phyloP scores from a whole-genome alignment of 2,113 vertebrate genomes.

The Cyanoderma ruficeps region DNA sequence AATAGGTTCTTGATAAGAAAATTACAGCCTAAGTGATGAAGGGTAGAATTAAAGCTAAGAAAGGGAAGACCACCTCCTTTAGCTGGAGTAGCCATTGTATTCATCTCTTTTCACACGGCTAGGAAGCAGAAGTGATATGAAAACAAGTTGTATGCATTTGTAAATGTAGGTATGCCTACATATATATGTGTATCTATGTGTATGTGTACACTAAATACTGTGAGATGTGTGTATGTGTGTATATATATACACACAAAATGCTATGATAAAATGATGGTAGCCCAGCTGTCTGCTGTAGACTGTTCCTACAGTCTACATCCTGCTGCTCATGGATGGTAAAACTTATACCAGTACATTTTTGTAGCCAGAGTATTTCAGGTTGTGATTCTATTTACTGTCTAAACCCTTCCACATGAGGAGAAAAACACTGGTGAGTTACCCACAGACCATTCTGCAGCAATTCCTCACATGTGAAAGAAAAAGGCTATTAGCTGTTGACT shows the following conservation, averaged over 20 bases:
- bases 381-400: not conserved
- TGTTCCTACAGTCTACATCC: not conserved
- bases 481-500: not conserved
- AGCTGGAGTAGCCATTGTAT: not conserved
- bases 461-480: not conserved
- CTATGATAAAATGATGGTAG: not conserved
- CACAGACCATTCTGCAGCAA: not conserved
- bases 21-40: not conserved
- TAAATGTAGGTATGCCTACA: not conserved
- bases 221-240: fast-evolving
- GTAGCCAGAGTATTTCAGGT: not conserved
- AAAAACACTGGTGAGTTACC: not conserved
- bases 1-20: not conserved
- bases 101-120: not conserved
- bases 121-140: not conserved
- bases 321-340: not conserved
- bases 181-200: not conserved
- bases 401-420: not conserved
- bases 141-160: not conserved
- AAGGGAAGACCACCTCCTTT: not conserved
- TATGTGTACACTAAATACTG: not conserved
- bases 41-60: not conserved
- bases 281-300: not conserved
- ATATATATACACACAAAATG: not conserved
- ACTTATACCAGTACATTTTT: not conserved